phyloP scores from a whole-genome alignment of 2,888 invertebrate species.

The Autographa pulchrina region DNA sequence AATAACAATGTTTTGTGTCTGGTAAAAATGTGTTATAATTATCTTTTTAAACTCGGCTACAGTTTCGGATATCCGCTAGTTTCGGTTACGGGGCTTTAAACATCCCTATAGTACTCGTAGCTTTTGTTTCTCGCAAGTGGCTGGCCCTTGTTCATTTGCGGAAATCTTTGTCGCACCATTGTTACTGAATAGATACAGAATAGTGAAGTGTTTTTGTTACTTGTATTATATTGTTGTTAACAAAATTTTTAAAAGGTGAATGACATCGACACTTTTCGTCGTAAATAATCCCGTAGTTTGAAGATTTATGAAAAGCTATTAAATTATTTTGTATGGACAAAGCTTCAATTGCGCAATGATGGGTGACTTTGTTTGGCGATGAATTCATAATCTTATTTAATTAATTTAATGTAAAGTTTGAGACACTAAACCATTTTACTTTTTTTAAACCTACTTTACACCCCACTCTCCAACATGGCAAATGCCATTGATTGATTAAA shows the following conservation, averaged over 20 bases:
- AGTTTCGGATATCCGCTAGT: not conserved
- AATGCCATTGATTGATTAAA: no score
- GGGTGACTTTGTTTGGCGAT: no score
- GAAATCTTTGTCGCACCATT: conserved; percentile 22
- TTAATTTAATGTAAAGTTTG: no score
- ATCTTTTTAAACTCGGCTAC: no score
- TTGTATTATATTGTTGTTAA: not conserved
- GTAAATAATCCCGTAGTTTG: not conserved
- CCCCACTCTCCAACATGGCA: no score
- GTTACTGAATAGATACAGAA: conserved; percentile 3
- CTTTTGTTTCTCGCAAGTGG: conserved; percentile 34
- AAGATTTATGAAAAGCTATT: not conserved
- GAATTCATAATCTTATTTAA: no score
- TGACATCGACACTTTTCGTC: not conserved
- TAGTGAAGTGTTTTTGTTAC: conserved; percentile 8
- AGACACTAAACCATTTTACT: no score
- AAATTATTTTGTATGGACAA: not conserved
- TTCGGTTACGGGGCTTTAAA: not conserved
- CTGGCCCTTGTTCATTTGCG: conserved; percentile 23
- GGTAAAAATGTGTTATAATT: no score
- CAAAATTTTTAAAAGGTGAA: not conserved
- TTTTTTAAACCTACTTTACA: no score
- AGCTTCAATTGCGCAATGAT: not conserved
- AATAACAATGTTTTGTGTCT: no score
- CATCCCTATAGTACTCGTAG: conserved; percentile 6